These are phyloP conservation scores for Picathartes gymnocephalus DNA, from an alignment of 2,113 vertebrate genomes.

Conservation along the genomic window DNA sequence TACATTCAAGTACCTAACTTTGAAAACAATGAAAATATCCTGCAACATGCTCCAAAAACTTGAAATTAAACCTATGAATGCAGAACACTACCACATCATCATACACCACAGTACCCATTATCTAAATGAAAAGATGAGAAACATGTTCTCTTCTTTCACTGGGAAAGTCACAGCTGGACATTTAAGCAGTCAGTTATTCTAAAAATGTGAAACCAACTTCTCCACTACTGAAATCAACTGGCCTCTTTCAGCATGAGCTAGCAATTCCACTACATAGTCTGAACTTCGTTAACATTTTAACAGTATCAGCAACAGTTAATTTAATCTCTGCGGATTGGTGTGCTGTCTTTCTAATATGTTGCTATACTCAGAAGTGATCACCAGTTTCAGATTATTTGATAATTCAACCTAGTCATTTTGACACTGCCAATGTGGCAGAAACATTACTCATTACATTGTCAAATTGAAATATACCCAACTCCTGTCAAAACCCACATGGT, in stretches of 20 bases:
- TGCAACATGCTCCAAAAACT: background rate
- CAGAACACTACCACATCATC: background rate
- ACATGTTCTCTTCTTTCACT: background rate
- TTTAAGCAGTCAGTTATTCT: background rate
- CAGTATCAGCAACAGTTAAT: background rate
- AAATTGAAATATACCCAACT: background rate
- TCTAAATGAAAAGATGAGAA: background rate
- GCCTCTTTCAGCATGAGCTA: background rate
- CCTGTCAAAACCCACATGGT: background rate
- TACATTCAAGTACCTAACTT: background rate
- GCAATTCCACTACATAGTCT: background rate
- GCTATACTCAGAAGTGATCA: background rate
- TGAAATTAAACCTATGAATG: background rate
- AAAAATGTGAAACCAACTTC: background rate
- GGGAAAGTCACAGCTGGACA: background rate
- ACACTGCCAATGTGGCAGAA: background rate
- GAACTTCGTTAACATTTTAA: background rate
- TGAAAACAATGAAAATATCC: background rate
- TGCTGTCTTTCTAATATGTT: background rate
- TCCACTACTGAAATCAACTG: background rate
- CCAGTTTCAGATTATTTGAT: background rate
- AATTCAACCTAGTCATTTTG: background rate
- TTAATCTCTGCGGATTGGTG: background rate
- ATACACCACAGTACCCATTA: fast-evolving
- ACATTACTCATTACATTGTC: background rate